These are phyloP conservation scores for Lepidochitona cinerea DNA, from an alignment of 2,888 invertebrate species.

Conservation along the genomic window DNA sequence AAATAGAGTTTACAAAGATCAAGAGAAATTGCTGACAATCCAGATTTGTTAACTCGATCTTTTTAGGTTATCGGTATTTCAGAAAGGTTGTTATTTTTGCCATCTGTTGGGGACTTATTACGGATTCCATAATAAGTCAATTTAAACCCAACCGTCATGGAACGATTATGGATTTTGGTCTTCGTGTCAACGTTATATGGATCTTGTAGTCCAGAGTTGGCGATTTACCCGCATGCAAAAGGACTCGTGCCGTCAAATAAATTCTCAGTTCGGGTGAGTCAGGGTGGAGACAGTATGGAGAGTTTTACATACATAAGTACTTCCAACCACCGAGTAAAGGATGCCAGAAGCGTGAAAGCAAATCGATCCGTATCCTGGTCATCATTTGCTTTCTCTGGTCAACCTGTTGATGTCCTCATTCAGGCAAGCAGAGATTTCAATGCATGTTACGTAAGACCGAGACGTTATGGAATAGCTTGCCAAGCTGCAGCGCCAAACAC, in stretches of 20 bases:
- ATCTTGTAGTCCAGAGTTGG: neutral
- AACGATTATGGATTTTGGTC: too few relatives aligned
- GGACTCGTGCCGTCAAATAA: slow-evolving; percentile 5
- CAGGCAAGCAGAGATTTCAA: neutral
- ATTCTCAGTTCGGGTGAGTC: slow-evolving; percentile 9
- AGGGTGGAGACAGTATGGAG: neutral
- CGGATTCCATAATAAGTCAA: too few relatives aligned
- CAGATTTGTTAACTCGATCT: too few relatives aligned
- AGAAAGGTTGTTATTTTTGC: too few relatives aligned
- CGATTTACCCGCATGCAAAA: slow-evolving; percentile 2
- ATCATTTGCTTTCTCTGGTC: neutral
- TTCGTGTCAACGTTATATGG: too few relatives aligned
- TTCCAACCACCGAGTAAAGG: slow-evolving; percentile 8
- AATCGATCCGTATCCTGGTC: neutral
- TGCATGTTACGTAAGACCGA: neutral
- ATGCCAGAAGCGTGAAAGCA: neutral
- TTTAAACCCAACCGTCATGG: too few relatives aligned
- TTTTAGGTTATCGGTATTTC: too few relatives aligned
- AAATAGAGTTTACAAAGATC: too few relatives aligned
- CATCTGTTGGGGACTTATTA: too few relatives aligned
- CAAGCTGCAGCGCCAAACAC: neutral
- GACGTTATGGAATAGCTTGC: neutral
- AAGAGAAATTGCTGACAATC: too few relatives aligned
- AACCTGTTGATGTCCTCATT: neutral
- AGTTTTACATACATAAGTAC: slow-evolving; percentile 16